Evolutionary conservation across 2,113 vertebrate species (phyloP), one percentile per base, ranked within the genome.

Genomic region (Phainopepla nitens): DNA sequence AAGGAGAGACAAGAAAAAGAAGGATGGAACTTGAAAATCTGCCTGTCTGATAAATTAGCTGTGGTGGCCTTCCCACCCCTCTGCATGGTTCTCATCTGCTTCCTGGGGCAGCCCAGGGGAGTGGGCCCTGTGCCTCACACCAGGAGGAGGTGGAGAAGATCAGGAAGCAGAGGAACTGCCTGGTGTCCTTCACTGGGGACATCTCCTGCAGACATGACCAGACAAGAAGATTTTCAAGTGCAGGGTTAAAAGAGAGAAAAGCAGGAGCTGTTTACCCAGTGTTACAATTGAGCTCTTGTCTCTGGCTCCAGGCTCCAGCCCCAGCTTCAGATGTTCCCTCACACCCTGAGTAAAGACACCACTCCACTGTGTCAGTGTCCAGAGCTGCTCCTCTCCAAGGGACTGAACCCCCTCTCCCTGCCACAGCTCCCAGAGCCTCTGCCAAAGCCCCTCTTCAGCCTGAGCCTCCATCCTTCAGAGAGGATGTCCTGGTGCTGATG

Each of bases 61-160:
- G 22, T 64, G 51, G n/a, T 62, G 72, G 33, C 35, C 49, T 53
- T 70, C 33, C 53, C 28, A 42, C 6, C 22, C 13, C 18, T 64
- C 35, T 19, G n/a, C n/a, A 13, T 2, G 20, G 39, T 36, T 82
- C 69, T 13, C 7, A 9, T 15, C 24, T 20, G 39, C n/a, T 77
- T 44, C 66, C 50, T 15, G 29, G 47, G 36, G 47, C 73, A 89
- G 53, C 51, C 44, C 24, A 15, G 16, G 31, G 23, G 35, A 1
- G 0, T 45, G 35, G n/a, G 51, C n/a, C 44, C 41, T 0, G 0
- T 56, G 69, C 15, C 56, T 49, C 15, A 12, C 13, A 58, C 7
- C 24, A 45, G 57, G 15, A 94, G 35, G 10, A 79, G 27, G 10
- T 3, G 14, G 23, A 92, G n/a, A 2, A 88, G 53, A 45, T 57